These are phyloP conservation scores for Pantherophis vulpinus DNA, from an alignment of 2,797 vertebrate genomes.

Conservation along the genomic window DNA sequence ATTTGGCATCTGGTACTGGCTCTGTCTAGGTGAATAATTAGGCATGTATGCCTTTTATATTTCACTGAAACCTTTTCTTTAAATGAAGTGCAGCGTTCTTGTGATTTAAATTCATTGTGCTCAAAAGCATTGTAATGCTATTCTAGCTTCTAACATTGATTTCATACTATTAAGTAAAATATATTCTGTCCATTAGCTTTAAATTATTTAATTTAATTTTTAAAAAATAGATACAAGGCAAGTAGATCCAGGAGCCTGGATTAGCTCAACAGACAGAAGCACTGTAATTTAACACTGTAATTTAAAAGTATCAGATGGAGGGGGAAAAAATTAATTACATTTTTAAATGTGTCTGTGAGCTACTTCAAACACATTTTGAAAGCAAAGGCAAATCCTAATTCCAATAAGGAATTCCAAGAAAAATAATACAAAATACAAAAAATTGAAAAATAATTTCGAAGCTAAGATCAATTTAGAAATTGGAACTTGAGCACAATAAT, in stretches of 20 bases:
- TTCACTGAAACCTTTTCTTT: slow-evolving; percentile 6
- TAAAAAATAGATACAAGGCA: background rate
- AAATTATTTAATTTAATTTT: background rate
- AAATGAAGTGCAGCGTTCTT: background rate
- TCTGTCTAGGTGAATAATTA: slow-evolving; percentile 7
- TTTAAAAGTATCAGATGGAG: background rate
- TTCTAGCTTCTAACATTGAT: background rate
- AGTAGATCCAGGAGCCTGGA: background rate
- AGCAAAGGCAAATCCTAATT: background rate
- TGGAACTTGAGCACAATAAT: background rate
- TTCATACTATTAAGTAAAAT: background rate
- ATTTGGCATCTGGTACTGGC: background rate
- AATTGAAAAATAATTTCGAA: background rate
- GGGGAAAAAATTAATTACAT: background rate
- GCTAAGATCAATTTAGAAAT: background rate
- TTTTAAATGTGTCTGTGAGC: background rate
- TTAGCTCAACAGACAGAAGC: too few species aligned
- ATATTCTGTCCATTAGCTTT: background rate
- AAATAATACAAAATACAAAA: background rate
- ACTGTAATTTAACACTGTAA: too few species aligned
- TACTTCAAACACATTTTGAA: background rate
- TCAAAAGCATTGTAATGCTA: background rate
- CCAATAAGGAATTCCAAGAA: background rate
- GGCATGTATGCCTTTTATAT: background rate
- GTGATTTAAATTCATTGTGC: background rate